Conservation (phyloP, 2,797 vertebrate species). For the Cottoperca gobio region DNA sequence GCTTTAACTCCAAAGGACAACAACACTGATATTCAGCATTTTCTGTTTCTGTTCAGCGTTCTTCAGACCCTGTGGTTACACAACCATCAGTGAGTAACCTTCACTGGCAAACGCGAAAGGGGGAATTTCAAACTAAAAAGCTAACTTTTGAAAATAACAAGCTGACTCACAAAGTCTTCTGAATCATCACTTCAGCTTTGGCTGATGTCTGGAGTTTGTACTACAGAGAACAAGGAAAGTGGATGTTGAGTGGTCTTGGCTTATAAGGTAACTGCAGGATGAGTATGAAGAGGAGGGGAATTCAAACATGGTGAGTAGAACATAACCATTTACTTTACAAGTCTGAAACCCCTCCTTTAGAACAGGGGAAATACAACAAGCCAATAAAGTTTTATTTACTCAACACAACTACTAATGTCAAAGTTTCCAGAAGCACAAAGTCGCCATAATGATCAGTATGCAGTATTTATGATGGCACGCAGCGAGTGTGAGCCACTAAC, state of each 20-base stretch:
- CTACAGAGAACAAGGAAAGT: not conserved
- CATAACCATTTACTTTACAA: too few species aligned
- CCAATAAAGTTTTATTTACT: not conserved
- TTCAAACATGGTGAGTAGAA: too few species aligned
- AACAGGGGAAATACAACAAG: not conserved
- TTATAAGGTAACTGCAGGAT: not conserved
- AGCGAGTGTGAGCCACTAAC: slow-evolving; percentile 4
- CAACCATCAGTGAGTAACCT: not conserved
- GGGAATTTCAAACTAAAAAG: slow-evolving; percentile 7
- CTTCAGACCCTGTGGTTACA: slow-evolving; percentile 18
- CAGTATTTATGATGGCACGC: slow-evolving; percentile 24
- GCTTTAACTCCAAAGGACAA: slow-evolving; percentile 40
- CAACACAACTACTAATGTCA: not conserved
- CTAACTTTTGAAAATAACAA: slow-evolving; percentile 15
- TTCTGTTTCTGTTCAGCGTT: slow-evolving; percentile 15
- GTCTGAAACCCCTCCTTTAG: not conserved
- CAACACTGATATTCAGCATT: slow-evolving; percentile 26
- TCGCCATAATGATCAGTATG: slow-evolving; percentile 13
- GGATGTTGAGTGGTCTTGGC: not conserved
- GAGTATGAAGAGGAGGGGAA: not conserved
- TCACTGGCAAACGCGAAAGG: slow-evolving; percentile 17
- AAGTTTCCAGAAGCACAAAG: slow-evolving; percentile 1
- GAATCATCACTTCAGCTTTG: slow-evolving; percentile 1
- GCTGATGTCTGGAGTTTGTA: not conserved
- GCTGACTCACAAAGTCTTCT: slow-evolving; percentile 7